Evolutionary conservation across 2,888 invertebrate species (phyloP).

Genomic region (Drosophila paramelanica): DNA sequence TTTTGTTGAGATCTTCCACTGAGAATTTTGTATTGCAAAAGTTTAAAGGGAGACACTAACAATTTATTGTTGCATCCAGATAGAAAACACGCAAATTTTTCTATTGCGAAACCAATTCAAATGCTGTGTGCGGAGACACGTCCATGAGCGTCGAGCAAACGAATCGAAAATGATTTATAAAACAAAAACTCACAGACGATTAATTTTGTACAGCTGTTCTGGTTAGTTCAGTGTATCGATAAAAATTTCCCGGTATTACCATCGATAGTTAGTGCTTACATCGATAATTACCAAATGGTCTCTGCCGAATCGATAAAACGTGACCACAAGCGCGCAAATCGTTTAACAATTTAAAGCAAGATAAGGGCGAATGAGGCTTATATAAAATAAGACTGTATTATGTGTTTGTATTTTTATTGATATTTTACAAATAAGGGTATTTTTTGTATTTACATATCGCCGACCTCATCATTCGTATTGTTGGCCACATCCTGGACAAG

Average conservation of each 20-base stretch:
- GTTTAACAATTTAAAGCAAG: background rate
- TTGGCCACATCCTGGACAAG: conserved; percentile 99
- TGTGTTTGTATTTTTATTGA: too few relatives aligned
- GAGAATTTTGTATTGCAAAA: conserved; percentile 70
- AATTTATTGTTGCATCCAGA: conserved; percentile 68
- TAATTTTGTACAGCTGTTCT: conserved; percentile 50
- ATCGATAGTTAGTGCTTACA: conserved; percentile 9
- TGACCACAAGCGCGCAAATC: background rate
- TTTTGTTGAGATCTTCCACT: conserved; percentile 53
- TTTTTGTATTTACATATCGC: conserved; percentile 87
- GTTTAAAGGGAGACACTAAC: conserved; percentile 53
- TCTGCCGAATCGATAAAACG: background rate
- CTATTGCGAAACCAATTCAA: conserved; percentile 72
- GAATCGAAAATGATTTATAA: conserved; percentile 74
- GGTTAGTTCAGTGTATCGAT: conserved; percentile 8
- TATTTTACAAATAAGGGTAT: too few relatives aligned
- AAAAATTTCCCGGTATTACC: background rate
- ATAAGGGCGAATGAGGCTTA: too few relatives aligned
- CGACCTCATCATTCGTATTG: conserved; percentile 99
- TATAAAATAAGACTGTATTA: too few relatives aligned
- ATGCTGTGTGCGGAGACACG: conserved; percentile 65
- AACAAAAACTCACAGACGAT: conserved; percentile 53
- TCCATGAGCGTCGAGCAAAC: conserved; percentile 72
- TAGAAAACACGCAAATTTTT: conserved; percentile 71
- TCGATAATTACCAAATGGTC: background rate